phyloP scores from a whole-genome alignment of 2,888 invertebrate species.

The Chymomyza procnemis region DNA sequence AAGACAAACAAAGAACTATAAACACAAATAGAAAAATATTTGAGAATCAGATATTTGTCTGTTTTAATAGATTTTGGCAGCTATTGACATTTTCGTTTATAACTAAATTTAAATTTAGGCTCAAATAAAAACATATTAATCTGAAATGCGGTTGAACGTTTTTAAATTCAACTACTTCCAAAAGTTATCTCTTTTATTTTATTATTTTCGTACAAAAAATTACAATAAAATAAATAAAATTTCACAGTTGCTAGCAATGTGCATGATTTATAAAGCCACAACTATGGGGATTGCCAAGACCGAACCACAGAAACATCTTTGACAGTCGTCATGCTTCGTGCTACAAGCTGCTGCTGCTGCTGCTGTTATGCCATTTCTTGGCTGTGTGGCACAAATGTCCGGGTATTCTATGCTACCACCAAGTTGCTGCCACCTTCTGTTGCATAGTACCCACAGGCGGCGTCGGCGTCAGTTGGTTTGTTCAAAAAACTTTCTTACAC shows the following conservation, averaged over 20 bases:
- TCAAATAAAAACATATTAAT: too few species aligned
- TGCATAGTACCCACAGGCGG: slow-evolving; percentile 30
- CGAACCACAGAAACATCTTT: not conserved
- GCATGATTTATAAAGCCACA: not conserved
- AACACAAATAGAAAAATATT: too few species aligned
- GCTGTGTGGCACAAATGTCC: not conserved
- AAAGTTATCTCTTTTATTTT: too few species aligned
- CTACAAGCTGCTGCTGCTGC: not conserved
- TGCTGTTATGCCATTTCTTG: not conserved
- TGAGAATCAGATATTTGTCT: too few species aligned
- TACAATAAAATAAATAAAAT: not conserved
- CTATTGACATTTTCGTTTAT: too few species aligned
- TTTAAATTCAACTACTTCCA: too few species aligned
- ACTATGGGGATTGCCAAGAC: not conserved
- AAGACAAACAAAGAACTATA: too few species aligned
- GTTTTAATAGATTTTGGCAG: too few species aligned
- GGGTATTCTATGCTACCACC: not conserved
- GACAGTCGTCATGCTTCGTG: not conserved
- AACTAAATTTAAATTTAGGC: too few species aligned
- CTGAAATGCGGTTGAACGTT: too few species aligned
- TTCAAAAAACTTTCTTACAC: slow-evolving; percentile 39
- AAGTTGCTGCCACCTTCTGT: slow-evolving; percentile 7
- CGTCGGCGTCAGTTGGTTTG: slow-evolving; percentile 31
- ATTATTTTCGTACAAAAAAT: not conserved
- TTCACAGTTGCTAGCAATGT: not conserved